Evolutionary conservation across 2,113 vertebrate genomes (phyloP), one percentile per base, ranked within the genome.

Genomic region (Sinocyclocheilus anophthalmus): DNA sequence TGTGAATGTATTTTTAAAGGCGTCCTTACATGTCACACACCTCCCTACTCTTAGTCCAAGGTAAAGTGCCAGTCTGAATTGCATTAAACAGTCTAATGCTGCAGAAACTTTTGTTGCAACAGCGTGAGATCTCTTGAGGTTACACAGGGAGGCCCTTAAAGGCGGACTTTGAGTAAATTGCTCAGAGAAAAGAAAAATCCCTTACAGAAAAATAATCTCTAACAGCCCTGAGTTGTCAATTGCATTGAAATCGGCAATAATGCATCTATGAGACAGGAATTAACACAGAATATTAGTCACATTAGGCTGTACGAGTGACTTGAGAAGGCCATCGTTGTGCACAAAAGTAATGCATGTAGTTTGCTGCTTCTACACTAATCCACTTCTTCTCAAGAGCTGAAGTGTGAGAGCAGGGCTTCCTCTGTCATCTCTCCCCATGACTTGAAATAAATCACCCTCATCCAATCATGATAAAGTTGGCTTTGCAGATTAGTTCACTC

Each of bases 381-480:
- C 75, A 63, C 57, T 84, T n/a, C 61, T 53, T 83, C 37, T 83
- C 26, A 37, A 14, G 42, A 67, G 33, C 10, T 30, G 81, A 67
- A 63, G 61, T 77, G 11, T 55, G 33, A n/a, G 33, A 83, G 61
- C 14, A 69, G 81, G 83, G 39, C 48, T 84, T 86, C 86, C 65
- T 85, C n/a, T 42, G 84, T 87, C 86, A 88, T 92, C 84, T 87
- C 89, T 92, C 89, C 86, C 85, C 87, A 84, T 87, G 67, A 91
- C 89, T 89, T 90, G 83, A 77, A 79, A 91, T 93, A 91, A 93
- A 93, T 93, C 89, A 91, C 91, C 87, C 86, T 92, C 90, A 91
- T 92, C 89, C 90, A 93, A 91, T 94, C 93, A 93, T 91, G 84
- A 91, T 92, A 76, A 89, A 92, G 90, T 93, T 88, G 85, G 87